These are phyloP conservation scores for Amblyjoppa proteus DNA, from an alignment of 2,888 invertebrate species.

Conservation along the genomic window DNA sequence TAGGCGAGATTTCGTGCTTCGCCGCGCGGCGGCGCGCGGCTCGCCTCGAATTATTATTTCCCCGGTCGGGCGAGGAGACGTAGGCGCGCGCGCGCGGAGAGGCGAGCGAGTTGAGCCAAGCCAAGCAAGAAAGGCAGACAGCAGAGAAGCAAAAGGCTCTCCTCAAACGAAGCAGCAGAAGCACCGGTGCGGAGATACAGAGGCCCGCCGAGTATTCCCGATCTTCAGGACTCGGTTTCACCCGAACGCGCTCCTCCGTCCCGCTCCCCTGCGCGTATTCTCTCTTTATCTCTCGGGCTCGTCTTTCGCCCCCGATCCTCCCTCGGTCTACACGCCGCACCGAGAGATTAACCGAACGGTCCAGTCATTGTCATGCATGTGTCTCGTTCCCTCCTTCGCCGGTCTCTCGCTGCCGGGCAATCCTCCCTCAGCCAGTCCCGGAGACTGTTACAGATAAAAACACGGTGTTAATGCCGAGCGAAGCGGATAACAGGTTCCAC, in stretches of 20 bases:
- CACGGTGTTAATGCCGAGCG: neutral
- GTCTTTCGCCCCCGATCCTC: slow-evolving; percentile 64
- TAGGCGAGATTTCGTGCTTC: slow-evolving; percentile 81
- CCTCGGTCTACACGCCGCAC: slow-evolving; percentile 1
- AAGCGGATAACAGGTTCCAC: slow-evolving; percentile 15
- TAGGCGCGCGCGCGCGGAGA: slow-evolving; percentile 53
- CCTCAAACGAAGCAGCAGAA: slow-evolving; percentile 35
- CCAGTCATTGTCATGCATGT: slow-evolving; percentile 3
- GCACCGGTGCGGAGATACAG: slow-evolving; percentile 56
- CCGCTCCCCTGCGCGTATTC: slow-evolving; percentile 29
- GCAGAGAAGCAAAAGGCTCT: slow-evolving; percentile 46
- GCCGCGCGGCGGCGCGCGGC: slow-evolving; percentile 81
- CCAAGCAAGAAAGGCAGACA: slow-evolving; percentile 15
- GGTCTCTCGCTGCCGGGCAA: neutral
- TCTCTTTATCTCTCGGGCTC: slow-evolving; percentile 20
- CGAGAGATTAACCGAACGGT: neutral
- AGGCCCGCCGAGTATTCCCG: slow-evolving; percentile 49
- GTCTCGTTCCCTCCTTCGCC: neutral
- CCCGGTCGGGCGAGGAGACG: slow-evolving; percentile 14
- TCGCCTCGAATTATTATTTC: slow-evolving; percentile 60
- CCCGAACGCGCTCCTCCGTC: slow-evolving; percentile 62
- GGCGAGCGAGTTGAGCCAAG: slow-evolving; percentile 36
- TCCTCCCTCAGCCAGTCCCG: neutral
- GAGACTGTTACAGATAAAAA: neutral
- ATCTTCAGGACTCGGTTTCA: slow-evolving; percentile 57